Evolutionary conservation across 2,888 invertebrate species (phyloP).

Genomic region (Melinaea marsaeus): DNA sequence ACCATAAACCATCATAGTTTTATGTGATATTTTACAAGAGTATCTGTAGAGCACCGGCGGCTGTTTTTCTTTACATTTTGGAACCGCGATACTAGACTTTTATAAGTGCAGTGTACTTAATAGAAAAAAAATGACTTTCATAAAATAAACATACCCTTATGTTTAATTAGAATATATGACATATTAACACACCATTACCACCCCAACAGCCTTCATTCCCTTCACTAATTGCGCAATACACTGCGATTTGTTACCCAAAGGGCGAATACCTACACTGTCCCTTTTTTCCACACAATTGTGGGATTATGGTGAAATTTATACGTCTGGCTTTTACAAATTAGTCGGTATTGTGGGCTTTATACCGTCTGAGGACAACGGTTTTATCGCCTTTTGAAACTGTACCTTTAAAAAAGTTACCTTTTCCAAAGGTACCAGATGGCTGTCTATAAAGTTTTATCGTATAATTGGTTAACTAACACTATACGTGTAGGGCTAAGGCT

Average conservation of each 20-base stretch:
- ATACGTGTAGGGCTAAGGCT: too few species aligned
- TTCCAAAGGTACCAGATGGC: neutral
- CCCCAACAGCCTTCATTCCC: slow-evolving; percentile 17
- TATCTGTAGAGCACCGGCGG: too few species aligned
- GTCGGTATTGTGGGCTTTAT: slow-evolving; percentile 57
- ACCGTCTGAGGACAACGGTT: slow-evolving; percentile 55
- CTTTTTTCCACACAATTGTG: slow-evolving; percentile 70
- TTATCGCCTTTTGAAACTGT: slow-evolving; percentile 51
- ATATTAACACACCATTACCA: slow-evolving; percentile 25
- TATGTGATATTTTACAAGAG: too few species aligned
- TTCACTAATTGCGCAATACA: slow-evolving; percentile 59
- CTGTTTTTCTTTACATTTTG: too few species aligned
- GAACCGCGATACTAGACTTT: too few species aligned
- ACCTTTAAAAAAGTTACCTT: slow-evolving; percentile 42
- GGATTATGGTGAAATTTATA: slow-evolving; percentile 73
- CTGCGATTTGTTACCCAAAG: slow-evolving; percentile 62
- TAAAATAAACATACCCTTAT: slow-evolving; percentile 19
- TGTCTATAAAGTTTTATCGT: too few species aligned
- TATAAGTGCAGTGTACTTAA: too few species aligned
- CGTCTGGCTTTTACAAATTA: slow-evolving; percentile 76
- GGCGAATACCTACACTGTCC: slow-evolving; percentile 54
- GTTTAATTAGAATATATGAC: slow-evolving; percentile 22
- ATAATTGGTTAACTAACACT: too few species aligned
- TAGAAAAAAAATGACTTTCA: too few species aligned
- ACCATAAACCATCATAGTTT: too few species aligned